These are phyloP conservation scores for Lagopus leucura DNA, from an alignment of 2,113 vertebrate species.

Conservation along the genomic window DNA sequence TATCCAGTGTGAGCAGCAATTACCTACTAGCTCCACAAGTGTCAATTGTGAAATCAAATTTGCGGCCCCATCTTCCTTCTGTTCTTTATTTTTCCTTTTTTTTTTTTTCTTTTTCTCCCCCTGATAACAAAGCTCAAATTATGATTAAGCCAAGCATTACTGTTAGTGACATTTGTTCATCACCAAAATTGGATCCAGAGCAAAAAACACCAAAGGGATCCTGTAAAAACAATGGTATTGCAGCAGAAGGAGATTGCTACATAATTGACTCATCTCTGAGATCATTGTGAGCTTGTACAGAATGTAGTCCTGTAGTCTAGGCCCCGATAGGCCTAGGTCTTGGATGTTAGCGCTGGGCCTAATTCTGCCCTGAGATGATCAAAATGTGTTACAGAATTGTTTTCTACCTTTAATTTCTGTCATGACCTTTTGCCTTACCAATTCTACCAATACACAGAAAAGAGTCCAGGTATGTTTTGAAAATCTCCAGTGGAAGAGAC, in stretches of 20 bases:
- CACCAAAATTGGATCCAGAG: neutral
- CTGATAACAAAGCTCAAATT: neutral
- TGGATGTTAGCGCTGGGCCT: neutral
- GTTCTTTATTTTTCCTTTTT: neutral
- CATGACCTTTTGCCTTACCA: neutral
- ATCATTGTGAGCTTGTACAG: neutral
- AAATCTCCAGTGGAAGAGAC: too few species aligned
- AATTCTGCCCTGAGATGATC: neutral
- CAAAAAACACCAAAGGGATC: neutral
- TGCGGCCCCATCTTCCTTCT: neutral
- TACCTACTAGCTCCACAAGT: neutral
- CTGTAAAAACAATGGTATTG: neutral
- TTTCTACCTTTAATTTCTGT: neutral
- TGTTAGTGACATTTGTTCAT: neutral
- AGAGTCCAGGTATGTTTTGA: too few species aligned
- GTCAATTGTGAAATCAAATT: neutral
- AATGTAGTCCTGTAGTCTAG: neutral
- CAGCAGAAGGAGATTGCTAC: neutral
- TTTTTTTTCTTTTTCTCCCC: rapidly evolving
- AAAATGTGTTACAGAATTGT: neutral
- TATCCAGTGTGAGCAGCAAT: neutral
- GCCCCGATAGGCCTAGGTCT: neutral
- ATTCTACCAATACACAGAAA: neutral
- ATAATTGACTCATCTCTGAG: neutral
- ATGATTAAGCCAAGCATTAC: conserved; percentile 3